Evolutionary conservation across 2,113 vertebrate species (phyloP).

Genomic region (Oxyruncus cristatus): DNA sequence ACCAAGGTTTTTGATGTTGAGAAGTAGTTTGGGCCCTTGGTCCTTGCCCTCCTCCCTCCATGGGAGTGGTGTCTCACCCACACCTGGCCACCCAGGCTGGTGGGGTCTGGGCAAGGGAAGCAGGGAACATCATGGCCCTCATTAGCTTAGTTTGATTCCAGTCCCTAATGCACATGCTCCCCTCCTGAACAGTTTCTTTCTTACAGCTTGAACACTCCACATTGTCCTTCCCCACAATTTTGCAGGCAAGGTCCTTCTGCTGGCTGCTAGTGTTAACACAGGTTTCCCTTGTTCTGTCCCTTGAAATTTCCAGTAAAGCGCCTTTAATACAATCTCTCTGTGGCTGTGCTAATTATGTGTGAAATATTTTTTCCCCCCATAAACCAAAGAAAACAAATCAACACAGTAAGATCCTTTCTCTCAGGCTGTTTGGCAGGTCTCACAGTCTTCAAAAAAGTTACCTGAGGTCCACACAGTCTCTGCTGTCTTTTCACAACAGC

Average conservation of each 20-base stretch:
- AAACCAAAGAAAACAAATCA: slow-evolving; percentile 81
- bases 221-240: slow-evolving; percentile 51
- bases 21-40: neutral
- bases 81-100: slow-evolving; percentile 19
- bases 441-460: slow-evolving; percentile 37
- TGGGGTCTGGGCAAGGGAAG: neutral
- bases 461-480: slow-evolving; percentile 44
- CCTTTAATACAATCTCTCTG: slow-evolving; percentile 75
- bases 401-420: slow-evolving; percentile 77
- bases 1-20: neutral
- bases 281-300: slow-evolving; percentile 74
- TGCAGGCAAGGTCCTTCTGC: slow-evolving; percentile 53
- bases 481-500: slow-evolving; percentile 48
- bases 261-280: slow-evolving; percentile 70
- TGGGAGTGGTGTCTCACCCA: neutral
- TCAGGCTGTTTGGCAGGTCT: slow-evolving; percentile 35
- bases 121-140: neutral
- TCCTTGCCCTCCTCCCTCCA: neutral
- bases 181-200: slow-evolving; percentile 63
- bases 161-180: slow-evolving; percentile 33
- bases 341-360: slow-evolving; percentile 80
- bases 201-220: slow-evolving; percentile 51
- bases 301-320: slow-evolving; percentile 80
- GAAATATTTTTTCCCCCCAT: slow-evolving; percentile 75
- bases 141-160: neutral